Conservation (phyloP, 2,113 vertebrate genomes). For the Tamias sibiricus region DNA sequence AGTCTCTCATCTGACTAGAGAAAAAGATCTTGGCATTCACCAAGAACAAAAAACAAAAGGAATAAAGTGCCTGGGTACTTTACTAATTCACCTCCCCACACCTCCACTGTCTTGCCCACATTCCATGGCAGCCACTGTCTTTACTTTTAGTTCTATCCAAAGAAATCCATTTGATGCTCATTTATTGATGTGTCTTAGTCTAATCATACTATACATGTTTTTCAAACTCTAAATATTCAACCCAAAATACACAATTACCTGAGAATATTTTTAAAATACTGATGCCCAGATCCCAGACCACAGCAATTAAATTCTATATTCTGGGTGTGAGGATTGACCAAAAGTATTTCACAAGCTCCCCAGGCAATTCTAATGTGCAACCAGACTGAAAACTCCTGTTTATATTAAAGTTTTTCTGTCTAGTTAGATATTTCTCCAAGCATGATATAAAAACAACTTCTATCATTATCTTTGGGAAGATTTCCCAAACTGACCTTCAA, state of each 20-base stretch:
- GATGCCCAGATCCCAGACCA: not conserved
- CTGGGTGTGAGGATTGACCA: not conserved
- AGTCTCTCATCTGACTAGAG: not conserved
- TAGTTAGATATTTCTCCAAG: not conserved
- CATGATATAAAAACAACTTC: not conserved
- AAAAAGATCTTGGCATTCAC: not conserved
- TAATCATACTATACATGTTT: not conserved
- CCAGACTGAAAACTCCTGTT: not conserved
- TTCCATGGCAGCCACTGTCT: not conserved
- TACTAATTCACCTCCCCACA: not conserved
- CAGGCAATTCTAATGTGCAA: slow-evolving; percentile 1
- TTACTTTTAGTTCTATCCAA: not conserved
- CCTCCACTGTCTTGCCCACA: not conserved
- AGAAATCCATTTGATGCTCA: not conserved
- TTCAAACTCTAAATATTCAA: slow-evolving; percentile 19
- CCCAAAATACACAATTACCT: not conserved
- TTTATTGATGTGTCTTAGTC: not conserved
- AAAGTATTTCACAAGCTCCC: not conserved
- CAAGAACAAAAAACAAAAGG: not conserved
- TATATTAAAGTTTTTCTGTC: not conserved
- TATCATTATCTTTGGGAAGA: not conserved
- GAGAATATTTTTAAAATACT: slow-evolving; percentile 40
- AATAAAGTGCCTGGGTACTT: not conserved
- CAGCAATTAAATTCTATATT: not conserved
- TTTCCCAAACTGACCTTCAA: slow-evolving; percentile 14